Percentiles rank a stretch among this genome's conserved stretches.
These are phyloP conservation scores for Hypena proboscidalis DNA, from an alignment of 2,888 invertebrate genomes.

Conservation along the genomic window DNA sequence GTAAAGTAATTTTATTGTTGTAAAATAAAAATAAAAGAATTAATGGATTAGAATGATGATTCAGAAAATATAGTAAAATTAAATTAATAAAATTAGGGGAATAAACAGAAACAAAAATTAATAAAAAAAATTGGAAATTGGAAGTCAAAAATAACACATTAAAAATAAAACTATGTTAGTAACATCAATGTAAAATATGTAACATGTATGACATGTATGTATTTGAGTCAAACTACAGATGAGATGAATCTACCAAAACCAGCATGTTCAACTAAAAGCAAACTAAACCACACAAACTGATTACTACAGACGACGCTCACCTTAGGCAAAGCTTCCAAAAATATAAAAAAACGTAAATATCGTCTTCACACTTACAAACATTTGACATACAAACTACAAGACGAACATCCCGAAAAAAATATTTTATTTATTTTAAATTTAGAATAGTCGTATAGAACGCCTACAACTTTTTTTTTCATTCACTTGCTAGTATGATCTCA, in stretches of 20 bases:
- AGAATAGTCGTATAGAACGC: conserved; percentile 23
- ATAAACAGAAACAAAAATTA: neutral
- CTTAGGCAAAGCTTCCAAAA: conserved; percentile 55
- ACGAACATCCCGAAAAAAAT: conserved; percentile 24
- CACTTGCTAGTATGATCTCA: conserved; percentile 36
- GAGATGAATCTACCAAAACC: conserved; percentile 25
- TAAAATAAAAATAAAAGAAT: neutral
- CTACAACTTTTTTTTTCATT: conserved; percentile 31
- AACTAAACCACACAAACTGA: conserved; percentile 31
- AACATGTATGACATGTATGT: conserved; percentile 3
- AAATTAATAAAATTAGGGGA: neutral
- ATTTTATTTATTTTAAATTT: conserved; percentile 18
- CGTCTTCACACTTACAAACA: conserved; percentile 48
- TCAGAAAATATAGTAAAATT: neutral
- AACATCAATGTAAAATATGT: neutral
- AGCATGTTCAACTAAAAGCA: conserved; percentile 28
- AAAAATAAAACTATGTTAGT: neutral
- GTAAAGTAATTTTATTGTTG: neutral
- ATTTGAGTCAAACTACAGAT: conserved; percentile 17
- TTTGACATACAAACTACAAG: conserved; percentile 44
- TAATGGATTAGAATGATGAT: neutral
- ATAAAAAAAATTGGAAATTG: neutral
- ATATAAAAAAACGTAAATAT: conserved; percentile 43
- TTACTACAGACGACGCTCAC: conserved; percentile 44
- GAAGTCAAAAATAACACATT: neutral